A percentile compares a stretch with the other conserved stretches of the same genome.
phyloP scores from a whole-genome alignment of 2,113 vertebrate genomes.

The Notothenia coriiceps region DNA sequence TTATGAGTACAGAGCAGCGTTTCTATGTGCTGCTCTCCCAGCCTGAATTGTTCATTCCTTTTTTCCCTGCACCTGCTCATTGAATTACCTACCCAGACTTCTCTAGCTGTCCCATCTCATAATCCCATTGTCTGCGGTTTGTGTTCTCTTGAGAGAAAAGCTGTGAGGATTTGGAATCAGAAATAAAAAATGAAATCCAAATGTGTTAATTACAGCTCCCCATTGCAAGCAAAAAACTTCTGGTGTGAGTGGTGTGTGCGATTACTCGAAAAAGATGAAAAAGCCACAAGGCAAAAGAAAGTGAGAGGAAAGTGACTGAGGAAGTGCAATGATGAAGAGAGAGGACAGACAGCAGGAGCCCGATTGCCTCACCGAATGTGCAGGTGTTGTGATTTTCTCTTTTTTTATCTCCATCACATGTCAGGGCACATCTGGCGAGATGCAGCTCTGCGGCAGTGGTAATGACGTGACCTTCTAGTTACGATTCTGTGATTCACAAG shows the following conservation, averaged over 20 bases:
- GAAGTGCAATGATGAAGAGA: constrained; percentile 13
- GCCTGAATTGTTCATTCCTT: constrained; percentile 39
- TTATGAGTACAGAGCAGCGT: constrained; percentile 38
- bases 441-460: background rate
- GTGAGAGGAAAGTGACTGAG: background rate
- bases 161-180: constrained; percentile 16
- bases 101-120: constrained; percentile 33
- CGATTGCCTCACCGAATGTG: constrained; percentile 8
- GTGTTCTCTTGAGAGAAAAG: background rate
- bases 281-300: background rate
- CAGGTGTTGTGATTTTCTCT: constrained; percentile 24
- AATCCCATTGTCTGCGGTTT: constrained; percentile 29
- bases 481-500: constrained; percentile 9
- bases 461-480: constrained; percentile 29
- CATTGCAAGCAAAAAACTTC: constrained; percentile 12
- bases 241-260: background rate
- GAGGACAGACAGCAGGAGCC: constrained; percentile 2
- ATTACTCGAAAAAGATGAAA: constrained; percentile 23
- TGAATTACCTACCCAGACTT: constrained; percentile 42
- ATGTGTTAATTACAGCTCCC: constrained; percentile 43
- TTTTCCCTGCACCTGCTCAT: constrained; percentile 38
- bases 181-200: constrained; percentile 27
- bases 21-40: constrained; percentile 13
- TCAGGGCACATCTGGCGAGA: constrained; percentile 29
- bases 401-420: constrained; percentile 17